A percentile compares a stretch with the other conserved stretches of the same genome.
Conservation (phyloP, 1,140 invertebrate species). For the Venustaconcha ellipsiformis region DNA sequence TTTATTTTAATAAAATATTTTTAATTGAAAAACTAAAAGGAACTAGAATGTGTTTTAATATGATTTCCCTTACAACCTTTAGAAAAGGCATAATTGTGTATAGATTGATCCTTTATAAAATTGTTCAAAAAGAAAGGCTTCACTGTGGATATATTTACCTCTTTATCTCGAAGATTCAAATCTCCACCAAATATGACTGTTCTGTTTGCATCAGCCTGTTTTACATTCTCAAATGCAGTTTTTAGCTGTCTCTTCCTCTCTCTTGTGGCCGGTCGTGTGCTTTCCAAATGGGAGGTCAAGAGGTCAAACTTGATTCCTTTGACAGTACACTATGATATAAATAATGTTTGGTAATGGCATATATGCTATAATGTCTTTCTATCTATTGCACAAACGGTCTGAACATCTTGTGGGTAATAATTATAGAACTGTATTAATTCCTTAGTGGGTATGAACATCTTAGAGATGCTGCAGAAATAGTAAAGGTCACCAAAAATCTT, state of each 20-base stretch:
- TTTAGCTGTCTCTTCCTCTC: constrained; percentile 71
- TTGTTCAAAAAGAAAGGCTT: too few species aligned
- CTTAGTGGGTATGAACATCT: too few species aligned
- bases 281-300: constrained; percentile 76
- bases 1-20: constrained; percentile 5
- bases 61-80: not conserved
- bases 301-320: constrained; percentile 69
- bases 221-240: constrained; percentile 66
- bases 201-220: constrained; percentile 50
- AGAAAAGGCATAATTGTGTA: too few species aligned
- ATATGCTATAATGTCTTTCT: not conserved
- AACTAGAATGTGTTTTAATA: not conserved
- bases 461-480: too few species aligned
- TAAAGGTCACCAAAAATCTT: too few species aligned
- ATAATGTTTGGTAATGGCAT: not conserved
- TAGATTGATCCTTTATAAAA: too few species aligned
- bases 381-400: not conserved
- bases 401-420: too few species aligned
- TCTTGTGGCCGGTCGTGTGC: constrained; percentile 69
- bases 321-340: constrained; percentile 67
- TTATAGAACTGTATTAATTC: too few species aligned
- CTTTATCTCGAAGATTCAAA: constrained; percentile 75
- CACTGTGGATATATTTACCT: constrained; percentile 64
- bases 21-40: not conserved
- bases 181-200: constrained; percentile 75